Evolutionary conservation across 2,888 invertebrate genomes (phyloP), one percentile per base, ranked within the genome.

Genomic region (Blastobasis adustella): DNA sequence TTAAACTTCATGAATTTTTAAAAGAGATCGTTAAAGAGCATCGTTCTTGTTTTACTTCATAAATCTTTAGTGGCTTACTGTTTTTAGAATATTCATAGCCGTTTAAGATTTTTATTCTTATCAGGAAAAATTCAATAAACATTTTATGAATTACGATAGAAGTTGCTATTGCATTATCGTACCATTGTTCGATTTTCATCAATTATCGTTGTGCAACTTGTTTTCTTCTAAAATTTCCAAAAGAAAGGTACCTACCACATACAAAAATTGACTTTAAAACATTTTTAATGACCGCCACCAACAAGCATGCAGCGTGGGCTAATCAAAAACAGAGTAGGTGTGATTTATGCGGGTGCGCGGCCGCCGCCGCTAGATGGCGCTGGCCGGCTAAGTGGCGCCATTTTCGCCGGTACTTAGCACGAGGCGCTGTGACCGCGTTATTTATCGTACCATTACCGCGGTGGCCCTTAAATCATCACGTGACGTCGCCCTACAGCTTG

Each of bases 381-480:
- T 76, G 66, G 69, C 62, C 67, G 68, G 69, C 72, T 83, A 81
- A 82, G 81, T 79, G 79, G 76, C 70, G 71, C 76, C 79, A 78
- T 80, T 81, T 76, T 77, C 74, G 76, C 65, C 57, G 69, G 76
- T 79, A 79, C 79, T 81, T 81, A 71, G 58, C 52, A 55, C 58
- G 43, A 69, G 67, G 69, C 75, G 73, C 65, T 75, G 79, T 83
- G 81, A 80, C 86, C 82, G 76, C 68, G 77, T 86, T 88, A 89
- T 89, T 89, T 89, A 89, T 89, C 83, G 87, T 82, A 66, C 89
- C 89, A 89, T 89, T 89, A 89, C 81, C 69, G 80, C 75, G 71
- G 71, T 69, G 74, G 66, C 76, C 82, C 75, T 81, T 89, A 89
- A 89, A 89, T 89, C 89, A 89, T 89, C 82, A 75, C 80, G 79